Evolutionary conservation across 1,140 invertebrate species (phyloP), one percentile per base, ranked within the genome.

Genomic region (Lepidurus packardi): DNA sequence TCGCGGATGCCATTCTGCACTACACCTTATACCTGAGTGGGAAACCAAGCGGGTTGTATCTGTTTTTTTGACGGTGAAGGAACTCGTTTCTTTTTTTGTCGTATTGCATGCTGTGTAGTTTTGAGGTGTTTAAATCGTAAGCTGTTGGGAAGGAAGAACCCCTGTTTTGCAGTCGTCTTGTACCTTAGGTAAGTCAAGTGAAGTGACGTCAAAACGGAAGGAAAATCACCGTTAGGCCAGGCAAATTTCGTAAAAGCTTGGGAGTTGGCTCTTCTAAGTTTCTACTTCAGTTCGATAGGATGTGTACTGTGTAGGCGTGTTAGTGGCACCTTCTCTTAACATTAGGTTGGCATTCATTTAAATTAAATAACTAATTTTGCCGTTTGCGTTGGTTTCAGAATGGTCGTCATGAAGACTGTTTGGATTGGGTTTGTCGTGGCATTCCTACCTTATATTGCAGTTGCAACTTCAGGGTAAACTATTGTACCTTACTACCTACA

Each of bases 381-480:
- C 53, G 13, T 65, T 13, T 65, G 47, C 47, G 13, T 65, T 65
- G 34, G 34, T 11, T 65, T 21, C 21, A 65, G 53, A 65, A 65
- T 65, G 21, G 6, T 65, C 8, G 53, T n/a, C 53, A 65, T 65
- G 53, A 21, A 21, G 21, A 65, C 16, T 65, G 53, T 65, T 13
- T 65, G 53, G 53, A 21, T 65, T 65, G 53, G 53, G 53, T 65
- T 13, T n/a, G 53, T 65, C 53, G 16, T 65, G 21, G 53, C 53
- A 13, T 65, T 65, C 9, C 13, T 65, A 16, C 53, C 53, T 65
- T 21, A 21, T 7, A 7, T 65, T 65, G 53, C 53, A 65, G 53
- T 13, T 65, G 47, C 47, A 21, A 65, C 53, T n/a, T 21, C 53
- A 16, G 53, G 53, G 53, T 65, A 65, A 65, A n/a, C 21, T 65